Evolutionary conservation across 2,797 vertebrate genomes (phyloP).

Genomic region (Microcaecilia unicolor): DNA sequence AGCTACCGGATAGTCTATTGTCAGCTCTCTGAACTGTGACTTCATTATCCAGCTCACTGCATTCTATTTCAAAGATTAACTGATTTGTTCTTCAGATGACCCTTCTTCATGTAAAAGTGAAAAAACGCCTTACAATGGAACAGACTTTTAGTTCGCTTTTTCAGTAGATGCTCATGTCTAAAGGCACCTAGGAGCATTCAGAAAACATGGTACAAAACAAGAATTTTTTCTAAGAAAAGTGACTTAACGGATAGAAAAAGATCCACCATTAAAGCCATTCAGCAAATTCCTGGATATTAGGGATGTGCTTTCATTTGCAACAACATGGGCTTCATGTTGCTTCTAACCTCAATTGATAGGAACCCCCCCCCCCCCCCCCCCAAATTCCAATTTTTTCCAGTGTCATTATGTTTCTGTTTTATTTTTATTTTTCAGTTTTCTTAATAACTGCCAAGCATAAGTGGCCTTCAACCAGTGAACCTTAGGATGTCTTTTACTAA

Average conservation of each 20-base stretch:
- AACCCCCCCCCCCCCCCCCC: too few species aligned
- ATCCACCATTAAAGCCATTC: conserved; percentile 34
- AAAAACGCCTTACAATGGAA: conserved; percentile 51
- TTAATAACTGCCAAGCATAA: too few species aligned
- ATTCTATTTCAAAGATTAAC: conserved; percentile 46
- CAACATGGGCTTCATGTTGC: too few species aligned
- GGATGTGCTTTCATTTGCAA: too few species aligned
- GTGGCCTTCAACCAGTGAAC: too few species aligned
- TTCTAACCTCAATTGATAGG: too few species aligned
- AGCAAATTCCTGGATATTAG: conserved; percentile 14
- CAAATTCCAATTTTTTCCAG: too few species aligned
- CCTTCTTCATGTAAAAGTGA: conserved; percentile 39
- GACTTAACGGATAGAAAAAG: conserved; percentile 41
- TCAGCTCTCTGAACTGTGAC: conserved; percentile 49
- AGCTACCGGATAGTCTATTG: conserved; percentile 50
- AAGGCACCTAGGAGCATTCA: conserved; percentile 48
- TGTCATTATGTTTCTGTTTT: too few species aligned
- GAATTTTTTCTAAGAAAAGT: conserved; percentile 38
- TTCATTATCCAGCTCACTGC: conserved; percentile 51
- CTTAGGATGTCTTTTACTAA: too few species aligned
- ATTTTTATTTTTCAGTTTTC: too few species aligned
- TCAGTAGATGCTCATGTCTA: conserved; percentile 46
- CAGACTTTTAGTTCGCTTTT: conserved; percentile 45
- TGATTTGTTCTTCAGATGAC: conserved; percentile 42
- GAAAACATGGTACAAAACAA: conserved; percentile 33